phyloP scores from a whole-genome alignment of 2,113 vertebrate genomes.

The Pagrus major region DNA sequence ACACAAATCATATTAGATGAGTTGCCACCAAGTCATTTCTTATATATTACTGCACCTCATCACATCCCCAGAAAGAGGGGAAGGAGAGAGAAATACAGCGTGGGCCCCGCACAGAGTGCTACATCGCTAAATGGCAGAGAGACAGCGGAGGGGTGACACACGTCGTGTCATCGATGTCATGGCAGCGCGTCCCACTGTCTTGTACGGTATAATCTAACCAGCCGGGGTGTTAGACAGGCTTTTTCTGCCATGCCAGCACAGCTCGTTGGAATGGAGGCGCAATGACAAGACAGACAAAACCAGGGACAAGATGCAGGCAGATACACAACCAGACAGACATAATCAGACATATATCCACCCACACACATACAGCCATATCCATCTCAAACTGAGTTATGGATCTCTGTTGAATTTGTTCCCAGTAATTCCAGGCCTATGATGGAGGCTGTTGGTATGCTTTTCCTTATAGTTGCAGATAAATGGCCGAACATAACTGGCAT shows the following conservation, averaged over 20 bases:
- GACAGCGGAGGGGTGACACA: constrained; percentile 66
- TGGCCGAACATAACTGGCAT: constrained; percentile 22
- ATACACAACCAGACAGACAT: constrained; percentile 59
- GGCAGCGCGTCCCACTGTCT: constrained; percentile 68
- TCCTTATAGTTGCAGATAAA: constrained; percentile 4
- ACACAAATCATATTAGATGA: constrained; percentile 81
- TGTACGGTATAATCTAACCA: constrained; percentile 71
- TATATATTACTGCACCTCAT: constrained; percentile 77
- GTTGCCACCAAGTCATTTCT: constrained; percentile 77
- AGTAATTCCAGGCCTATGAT: constrained; percentile 22
- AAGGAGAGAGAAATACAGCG: constrained; percentile 40
- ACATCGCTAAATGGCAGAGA: constrained; percentile 62
- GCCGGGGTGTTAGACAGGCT: constrained; percentile 61
- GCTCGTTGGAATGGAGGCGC: constrained; percentile 52
- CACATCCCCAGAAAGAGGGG: constrained; percentile 58
- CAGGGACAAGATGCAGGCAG: constrained; percentile 42
- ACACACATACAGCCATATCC: constrained; percentile 20
- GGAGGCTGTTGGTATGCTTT: constrained; percentile 9
- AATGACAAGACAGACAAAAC: constrained; percentile 46
- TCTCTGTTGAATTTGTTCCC: constrained; percentile 17
- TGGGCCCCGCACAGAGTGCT: constrained; percentile 36
- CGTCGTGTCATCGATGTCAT: constrained; percentile 77
- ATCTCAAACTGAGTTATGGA: constrained; percentile 24
- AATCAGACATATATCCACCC: constrained; percentile 29
- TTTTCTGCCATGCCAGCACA: constrained; percentile 64